phyloP scores from a whole-genome alignment of 2,797 vertebrate genomes.

The Tokudaia tokunoshimensis region DNA sequence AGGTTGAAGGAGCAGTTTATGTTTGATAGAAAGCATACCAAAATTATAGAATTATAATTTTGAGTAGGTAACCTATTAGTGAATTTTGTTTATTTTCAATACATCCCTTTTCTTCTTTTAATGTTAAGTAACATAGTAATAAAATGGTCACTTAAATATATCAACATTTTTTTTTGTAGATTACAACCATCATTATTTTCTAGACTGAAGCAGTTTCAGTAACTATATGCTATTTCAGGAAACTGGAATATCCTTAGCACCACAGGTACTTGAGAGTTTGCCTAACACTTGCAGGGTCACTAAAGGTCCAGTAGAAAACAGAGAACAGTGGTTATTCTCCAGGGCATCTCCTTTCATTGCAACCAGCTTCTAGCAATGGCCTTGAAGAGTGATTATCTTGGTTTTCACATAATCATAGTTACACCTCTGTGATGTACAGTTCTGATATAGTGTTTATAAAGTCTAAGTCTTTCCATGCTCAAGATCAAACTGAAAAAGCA shows the following conservation, averaged over 20 bases:
- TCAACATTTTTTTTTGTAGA: background rate
- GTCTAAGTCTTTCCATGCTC: background rate
- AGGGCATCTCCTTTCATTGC: background rate
- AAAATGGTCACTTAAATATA: background rate
- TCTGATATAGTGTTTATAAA: background rate
- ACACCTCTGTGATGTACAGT: background rate
- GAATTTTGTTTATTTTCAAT: background rate
- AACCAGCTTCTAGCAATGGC: background rate
- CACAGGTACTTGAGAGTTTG: background rate
- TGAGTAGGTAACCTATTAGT: background rate
- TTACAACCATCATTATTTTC: background rate
- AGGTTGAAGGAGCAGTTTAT: background rate
- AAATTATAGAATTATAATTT: background rate
- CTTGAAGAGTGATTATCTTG: background rate
- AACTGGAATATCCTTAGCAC: background rate
- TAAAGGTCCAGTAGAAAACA: background rate
- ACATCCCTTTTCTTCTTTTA: background rate
- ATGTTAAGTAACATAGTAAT: background rate
- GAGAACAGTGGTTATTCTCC: background rate
- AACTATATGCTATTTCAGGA: background rate
- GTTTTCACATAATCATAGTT: background rate
- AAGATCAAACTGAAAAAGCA: background rate
- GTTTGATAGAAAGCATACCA: background rate
- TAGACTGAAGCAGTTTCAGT: background rate
- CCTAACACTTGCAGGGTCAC: background rate